These are phyloP conservation scores for Drosophila tani DNA, from an alignment of 1,140 invertebrate species.

Conservation along the genomic window DNA sequence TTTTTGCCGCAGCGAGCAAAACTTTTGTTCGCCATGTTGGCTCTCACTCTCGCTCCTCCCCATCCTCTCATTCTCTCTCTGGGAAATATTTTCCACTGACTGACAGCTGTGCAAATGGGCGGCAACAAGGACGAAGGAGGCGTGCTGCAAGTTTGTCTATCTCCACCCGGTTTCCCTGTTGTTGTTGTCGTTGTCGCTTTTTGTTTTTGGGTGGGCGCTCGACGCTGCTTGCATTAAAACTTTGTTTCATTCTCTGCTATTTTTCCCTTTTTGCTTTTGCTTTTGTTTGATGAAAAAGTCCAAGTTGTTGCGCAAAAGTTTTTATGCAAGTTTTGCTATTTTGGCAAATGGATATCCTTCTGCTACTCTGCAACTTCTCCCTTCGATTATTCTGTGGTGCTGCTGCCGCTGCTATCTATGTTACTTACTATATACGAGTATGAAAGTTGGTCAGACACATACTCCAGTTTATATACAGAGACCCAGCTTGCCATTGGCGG, in stretches of 20 bases:
- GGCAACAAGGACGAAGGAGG: slow-evolving; percentile 57
- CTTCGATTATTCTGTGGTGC: slow-evolving; percentile 40
- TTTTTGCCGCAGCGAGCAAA: slow-evolving; percentile 80
- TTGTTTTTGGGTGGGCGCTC: slow-evolving; percentile 44
- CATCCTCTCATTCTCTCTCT: slow-evolving; percentile 12
- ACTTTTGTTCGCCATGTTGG: slow-evolving; percentile 79
- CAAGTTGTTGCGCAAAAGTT: slow-evolving; percentile 82
- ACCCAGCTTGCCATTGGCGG: slow-evolving; percentile 51
- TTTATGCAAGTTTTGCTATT: slow-evolving; percentile 83
- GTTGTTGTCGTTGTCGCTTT: slow-evolving; percentile 27
- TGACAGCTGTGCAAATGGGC: slow-evolving; percentile 76
- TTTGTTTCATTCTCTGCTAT: slow-evolving; percentile 73
- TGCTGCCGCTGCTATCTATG: slow-evolving; percentile 30
- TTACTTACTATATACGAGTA: slow-evolving; percentile 30
- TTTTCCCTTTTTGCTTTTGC: slow-evolving; percentile 60
- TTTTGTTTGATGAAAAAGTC: slow-evolving; percentile 81
- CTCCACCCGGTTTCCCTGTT: slow-evolving; percentile 16
- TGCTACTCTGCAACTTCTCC: slow-evolving; percentile 35
- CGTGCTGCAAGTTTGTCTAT: slow-evolving; percentile 51
- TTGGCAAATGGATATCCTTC: slow-evolving; percentile 78
- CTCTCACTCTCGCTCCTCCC: slow-evolving; percentile 25
- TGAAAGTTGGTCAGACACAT: slow-evolving; percentile 57
- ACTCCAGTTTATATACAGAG: slow-evolving; percentile 16
- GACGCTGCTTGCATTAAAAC: slow-evolving; percentile 70
- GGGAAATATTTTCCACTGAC: slow-evolving; percentile 76